phyloP scores from a whole-genome alignment of 2,113 vertebrate species.

The Garra rufa region DNA sequence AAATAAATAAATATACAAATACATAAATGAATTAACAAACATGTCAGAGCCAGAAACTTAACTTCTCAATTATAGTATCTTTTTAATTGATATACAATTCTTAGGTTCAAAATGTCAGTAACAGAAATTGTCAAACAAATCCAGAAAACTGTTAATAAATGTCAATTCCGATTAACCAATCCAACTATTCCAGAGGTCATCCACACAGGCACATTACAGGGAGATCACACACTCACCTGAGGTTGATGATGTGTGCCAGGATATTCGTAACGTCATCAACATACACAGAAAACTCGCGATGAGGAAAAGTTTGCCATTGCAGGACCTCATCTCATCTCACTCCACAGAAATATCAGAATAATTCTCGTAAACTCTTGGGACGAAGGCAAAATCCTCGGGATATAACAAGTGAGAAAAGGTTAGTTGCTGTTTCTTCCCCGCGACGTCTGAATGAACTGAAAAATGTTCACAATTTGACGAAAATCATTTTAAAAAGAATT shows the following conservation, averaged over 20 bases:
- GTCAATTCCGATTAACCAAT: not conserved
- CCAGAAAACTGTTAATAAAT: not conserved
- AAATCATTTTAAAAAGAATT: not conserved
- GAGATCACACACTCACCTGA: conserved; percentile 25
- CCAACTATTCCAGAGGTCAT: not conserved
- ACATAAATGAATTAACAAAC: too few relatives aligned
- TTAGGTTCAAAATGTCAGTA: not conserved
- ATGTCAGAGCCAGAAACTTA: too few relatives aligned
- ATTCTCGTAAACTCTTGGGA: not conserved
- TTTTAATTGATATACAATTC: too few relatives aligned
- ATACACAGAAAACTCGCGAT: conserved; percentile 6
- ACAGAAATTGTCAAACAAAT: not conserved
- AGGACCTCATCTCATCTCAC: conserved; percentile 59
- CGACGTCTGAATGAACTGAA: not conserved
- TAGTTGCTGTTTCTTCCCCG: not conserved
- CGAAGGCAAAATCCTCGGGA: not conserved
- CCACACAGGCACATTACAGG: not conserved
- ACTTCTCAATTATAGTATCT: too few relatives aligned
- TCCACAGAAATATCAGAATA: not conserved
- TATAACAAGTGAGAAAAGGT: not conserved
- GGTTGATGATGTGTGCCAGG: not conserved
- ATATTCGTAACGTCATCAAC: conserved; percentile 10
- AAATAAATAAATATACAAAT: too few relatives aligned
- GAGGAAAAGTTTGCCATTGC: conserved; percentile 27
- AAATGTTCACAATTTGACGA: not conserved